Evolutionary conservation across 1,140 invertebrate species (phyloP).

Genomic region (Asbolus verrucosus): DNA sequence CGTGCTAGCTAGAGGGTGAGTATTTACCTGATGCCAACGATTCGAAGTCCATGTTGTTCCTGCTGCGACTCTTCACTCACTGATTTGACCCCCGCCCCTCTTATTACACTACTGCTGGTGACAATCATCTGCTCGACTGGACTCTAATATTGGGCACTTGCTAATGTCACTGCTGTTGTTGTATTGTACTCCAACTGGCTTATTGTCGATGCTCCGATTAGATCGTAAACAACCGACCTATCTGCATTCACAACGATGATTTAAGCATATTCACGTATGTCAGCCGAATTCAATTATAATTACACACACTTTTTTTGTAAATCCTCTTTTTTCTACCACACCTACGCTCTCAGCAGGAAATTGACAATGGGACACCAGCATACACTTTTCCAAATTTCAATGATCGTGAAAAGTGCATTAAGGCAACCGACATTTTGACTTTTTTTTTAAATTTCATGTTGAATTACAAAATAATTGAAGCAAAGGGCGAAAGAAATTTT

Average conservation of each 20-base stretch:
- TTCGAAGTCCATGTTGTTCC: conserved; percentile 62
- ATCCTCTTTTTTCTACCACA: no score
- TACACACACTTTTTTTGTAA: not conserved
- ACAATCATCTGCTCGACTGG: conserved; percentile 56
- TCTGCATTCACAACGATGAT: conserved; percentile 32
- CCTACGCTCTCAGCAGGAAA: no score
- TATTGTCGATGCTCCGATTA: conserved; percentile 53
- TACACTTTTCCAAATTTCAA: no score
- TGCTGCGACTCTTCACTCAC: conserved; percentile 51
- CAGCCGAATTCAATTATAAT: not conserved
- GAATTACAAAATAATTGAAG: no score
- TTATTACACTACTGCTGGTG: conserved; percentile 47
- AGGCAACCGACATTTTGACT: no score
- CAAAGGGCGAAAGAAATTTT: no score
- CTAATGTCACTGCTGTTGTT: conserved; percentile 45
- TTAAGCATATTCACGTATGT: conserved; percentile 19
- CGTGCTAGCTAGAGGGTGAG: conserved; percentile 2
- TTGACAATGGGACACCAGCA: no score
- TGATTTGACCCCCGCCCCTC: conserved; percentile 55
- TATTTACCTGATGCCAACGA: conserved; percentile 62
- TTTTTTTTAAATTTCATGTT: no score
- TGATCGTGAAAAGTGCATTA: no score
- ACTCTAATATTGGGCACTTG: conserved; percentile 47
- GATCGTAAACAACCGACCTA: conserved; percentile 55
- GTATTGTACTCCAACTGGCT: conserved; percentile 56